These are phyloP conservation scores for Poicephalus gulielmi DNA, from an alignment of 2,113 vertebrate species.

Conservation along the genomic window DNA sequence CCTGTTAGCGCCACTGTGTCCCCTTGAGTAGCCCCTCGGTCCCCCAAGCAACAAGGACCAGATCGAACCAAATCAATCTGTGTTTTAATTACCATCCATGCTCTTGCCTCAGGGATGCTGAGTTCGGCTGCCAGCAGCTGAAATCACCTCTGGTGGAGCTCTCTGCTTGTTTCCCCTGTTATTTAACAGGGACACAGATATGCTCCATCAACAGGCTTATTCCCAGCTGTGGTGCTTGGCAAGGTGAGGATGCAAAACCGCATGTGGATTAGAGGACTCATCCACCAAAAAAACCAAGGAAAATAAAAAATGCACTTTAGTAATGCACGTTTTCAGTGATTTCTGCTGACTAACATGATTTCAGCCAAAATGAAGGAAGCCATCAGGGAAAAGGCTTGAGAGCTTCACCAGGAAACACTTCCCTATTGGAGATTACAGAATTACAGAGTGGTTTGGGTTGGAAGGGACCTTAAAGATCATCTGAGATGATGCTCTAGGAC, in stretches of 20 bases:
- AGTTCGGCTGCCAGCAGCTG: background rate
- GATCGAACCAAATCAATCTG: conserved; percentile 41
- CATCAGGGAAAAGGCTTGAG: rapidly evolving
- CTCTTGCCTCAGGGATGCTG: background rate
- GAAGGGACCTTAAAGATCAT: background rate
- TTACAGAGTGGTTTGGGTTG: background rate
- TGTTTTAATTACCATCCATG: conserved; percentile 30
- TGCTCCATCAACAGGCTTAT: background rate
- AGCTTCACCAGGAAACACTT: rapidly evolving
- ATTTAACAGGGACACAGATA: background rate
- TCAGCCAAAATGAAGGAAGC: background rate
- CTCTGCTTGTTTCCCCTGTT: background rate
- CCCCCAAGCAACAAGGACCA: background rate
- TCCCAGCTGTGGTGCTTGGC: background rate
- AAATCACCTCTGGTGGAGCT: background rate
- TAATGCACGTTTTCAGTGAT: background rate
- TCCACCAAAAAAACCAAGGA: background rate
- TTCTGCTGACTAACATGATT: background rate
- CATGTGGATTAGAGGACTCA: background rate
- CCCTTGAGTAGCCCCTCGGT: background rate
- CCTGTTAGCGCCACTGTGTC: rapidly evolving
- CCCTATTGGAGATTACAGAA: background rate
- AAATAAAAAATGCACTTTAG: background rate
- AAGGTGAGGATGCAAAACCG: background rate
- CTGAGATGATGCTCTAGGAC: background rate